A percentile compares a stretch with the other conserved stretches of the same genome.
Conservation (phyloP, 2,113 vertebrate genomes). For the Gymnarchus niloticus region DNA sequence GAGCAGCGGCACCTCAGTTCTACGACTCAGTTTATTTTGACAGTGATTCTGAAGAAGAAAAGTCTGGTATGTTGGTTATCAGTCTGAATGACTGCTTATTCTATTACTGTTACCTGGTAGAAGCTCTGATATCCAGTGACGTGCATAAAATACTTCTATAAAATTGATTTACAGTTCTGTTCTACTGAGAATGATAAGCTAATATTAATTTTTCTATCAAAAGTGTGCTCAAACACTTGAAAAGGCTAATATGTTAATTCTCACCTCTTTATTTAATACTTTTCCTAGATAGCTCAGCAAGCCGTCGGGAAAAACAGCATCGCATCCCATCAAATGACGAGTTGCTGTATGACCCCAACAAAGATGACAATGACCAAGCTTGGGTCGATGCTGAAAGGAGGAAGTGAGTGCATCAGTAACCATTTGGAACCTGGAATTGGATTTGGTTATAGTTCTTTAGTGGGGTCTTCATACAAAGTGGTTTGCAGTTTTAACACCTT, state of each 20-base stretch:
- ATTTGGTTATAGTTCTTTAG: not conserved
- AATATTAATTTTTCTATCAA: not conserved
- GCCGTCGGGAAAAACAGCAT: conserved; percentile 60
- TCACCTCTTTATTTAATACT: not conserved
- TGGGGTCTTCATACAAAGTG: not conserved
- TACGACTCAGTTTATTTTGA: conserved; percentile 93
- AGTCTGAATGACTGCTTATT: conserved; percentile 2
- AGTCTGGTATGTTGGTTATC: conserved; percentile 40
- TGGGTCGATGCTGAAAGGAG: conserved; percentile 85
- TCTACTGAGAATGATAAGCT: not conserved
- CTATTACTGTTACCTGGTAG: not conserved
- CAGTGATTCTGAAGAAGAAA: conserved; percentile 73
- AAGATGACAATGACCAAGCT: conserved; percentile 85
- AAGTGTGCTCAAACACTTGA: not conserved
- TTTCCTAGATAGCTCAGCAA: conserved; percentile 52
- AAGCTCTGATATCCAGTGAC: not conserved
- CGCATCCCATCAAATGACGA: conserved; percentile 81
- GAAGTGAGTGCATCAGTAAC: conserved; percentile 49
- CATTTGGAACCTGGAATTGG: not conserved
- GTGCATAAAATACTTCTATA: not conserved
- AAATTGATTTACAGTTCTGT: not conserved
- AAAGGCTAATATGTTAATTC: not conserved
- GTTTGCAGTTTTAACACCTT: not conserved
- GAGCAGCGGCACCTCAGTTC: conserved; percentile 41
- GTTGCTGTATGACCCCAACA: conserved; percentile 86